A percentile compares a stretch with the other conserved stretches of the same genome.
Conservation (phyloP, 2,797 vertebrate genomes). For the Todus mexicanus region DNA sequence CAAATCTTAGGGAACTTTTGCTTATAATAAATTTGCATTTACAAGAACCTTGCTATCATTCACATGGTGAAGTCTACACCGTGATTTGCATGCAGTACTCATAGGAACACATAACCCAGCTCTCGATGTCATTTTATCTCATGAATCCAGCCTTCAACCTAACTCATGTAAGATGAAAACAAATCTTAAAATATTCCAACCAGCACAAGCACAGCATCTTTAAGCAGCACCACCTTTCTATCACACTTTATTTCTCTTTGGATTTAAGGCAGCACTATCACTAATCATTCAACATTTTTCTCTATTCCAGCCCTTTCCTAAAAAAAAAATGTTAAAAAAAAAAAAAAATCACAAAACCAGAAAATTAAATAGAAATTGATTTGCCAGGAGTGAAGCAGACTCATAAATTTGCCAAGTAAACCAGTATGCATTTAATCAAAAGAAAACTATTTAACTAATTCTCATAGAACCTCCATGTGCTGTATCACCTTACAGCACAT, state of each 20-base stretch:
- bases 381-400: slow-evolving; percentile 10
- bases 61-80: background rate
- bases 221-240: slow-evolving; percentile 21
- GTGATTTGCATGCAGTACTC: slow-evolving; percentile 28
- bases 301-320: background rate
- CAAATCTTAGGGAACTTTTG: background rate
- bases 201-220: slow-evolving; percentile 32
- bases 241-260: slow-evolving; percentile 21
- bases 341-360: background rate
- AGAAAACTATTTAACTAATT: background rate
- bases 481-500: background rate
- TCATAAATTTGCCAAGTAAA: slow-evolving; percentile 14
- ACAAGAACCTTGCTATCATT: slow-evolving; percentile 11
- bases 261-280: background rate
- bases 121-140: slow-evolving; percentile 52
- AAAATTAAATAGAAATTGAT: slow-evolving; percentile 12
- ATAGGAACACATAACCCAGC: background rate
- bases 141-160: slow-evolving; percentile 50
- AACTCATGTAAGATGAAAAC: slow-evolving; percentile 47
- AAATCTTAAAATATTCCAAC: slow-evolving; percentile 43
- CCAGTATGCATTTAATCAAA: slow-evolving; percentile 16
- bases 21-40: slow-evolving; percentile 24
- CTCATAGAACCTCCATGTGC: background rate
- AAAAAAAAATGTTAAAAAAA: background rate
- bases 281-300: slow-evolving; percentile 1